Evolutionary conservation across 2,888 invertebrate species (phyloP), one percentile per base, ranked within the genome.

Genomic region (Lasioglossum oenotherae): DNA sequence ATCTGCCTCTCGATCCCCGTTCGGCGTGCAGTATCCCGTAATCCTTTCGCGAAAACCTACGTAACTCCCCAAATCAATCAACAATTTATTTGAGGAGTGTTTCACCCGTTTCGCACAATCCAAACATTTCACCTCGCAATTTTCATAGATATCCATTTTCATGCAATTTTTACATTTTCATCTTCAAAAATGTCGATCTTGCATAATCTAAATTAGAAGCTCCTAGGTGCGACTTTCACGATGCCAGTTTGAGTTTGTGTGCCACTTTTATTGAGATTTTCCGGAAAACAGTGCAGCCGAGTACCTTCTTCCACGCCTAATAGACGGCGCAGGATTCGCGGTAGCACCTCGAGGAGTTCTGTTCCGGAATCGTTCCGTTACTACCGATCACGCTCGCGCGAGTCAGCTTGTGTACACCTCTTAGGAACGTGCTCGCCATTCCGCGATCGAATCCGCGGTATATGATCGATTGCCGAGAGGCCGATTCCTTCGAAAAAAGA

Each of bases 1-100:
- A 71, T 71, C 71, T 41, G 69, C 69, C 71, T 71, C 41, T 23
- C 83, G 83, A 85, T 80, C 67, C 53, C 38, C 74, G 46, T 67
- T 67, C 60, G 76, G 10, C 49, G 44, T 60, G 60, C 49, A 14
- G 35, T 73, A 38, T 84, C 69, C 84, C 71, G 84, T 74, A 72
- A 84, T 84, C 71, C 27, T 6, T 31, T 27, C 82, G 19, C 49
- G 82, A 35, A 73, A 82, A 82, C 53, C 23, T 8, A 53, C 53
- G 8, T 23, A 53, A 8, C 23, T 53, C 23, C 23, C 0, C 8
- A 6, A 4, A 49, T 6, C 49, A 6, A 23, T 8, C 4, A 19
- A 49, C 23, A 53, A 53, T 53, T 23, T 23, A 23, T 23, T 8
- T 2, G 8, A 8, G 8, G 23, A 53, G 23, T 23, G 23, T 8